Conservation (phyloP, 1,140 invertebrate genomes). For the Drosophila ercepeae region DNA sequence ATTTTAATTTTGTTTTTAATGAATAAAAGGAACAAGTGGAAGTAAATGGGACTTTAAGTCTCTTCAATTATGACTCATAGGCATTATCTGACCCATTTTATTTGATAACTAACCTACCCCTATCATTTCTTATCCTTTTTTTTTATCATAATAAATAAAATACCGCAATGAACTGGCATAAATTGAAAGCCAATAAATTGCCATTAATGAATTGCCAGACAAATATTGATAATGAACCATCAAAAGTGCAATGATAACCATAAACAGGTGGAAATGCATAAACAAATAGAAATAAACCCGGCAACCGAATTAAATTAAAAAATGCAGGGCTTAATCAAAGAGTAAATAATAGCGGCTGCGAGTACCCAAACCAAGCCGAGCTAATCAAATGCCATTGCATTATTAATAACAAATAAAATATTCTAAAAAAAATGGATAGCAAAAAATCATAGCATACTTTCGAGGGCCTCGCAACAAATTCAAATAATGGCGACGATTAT, state of each 20-base stretch:
- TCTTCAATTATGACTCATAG: background rate
- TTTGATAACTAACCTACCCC: slow-evolving; percentile 28
- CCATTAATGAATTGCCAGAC: slow-evolving; percentile 47
- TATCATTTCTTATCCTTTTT: slow-evolving; percentile 10
- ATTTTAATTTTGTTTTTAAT: slow-evolving; percentile 40
- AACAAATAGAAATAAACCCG: background rate
- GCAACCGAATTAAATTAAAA: slow-evolving; percentile 43
- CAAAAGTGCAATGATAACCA: slow-evolving; percentile 27
- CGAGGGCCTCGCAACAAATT: slow-evolving; percentile 42
- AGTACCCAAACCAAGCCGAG: background rate
- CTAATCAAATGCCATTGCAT: slow-evolving; percentile 60
- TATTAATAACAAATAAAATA: slow-evolving; percentile 64
- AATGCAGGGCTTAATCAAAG: slow-evolving; percentile 45
- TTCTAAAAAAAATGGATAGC: slow-evolving; percentile 33
- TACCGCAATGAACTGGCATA: slow-evolving; percentile 30
- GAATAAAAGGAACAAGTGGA: background rate
- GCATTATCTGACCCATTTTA: background rate
- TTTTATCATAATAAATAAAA: slow-evolving; percentile 28
- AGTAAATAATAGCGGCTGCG: slow-evolving; percentile 34
- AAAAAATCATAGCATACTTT: slow-evolving; percentile 57
- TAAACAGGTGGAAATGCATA: slow-evolving; percentile 22
- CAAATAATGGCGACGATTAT: slow-evolving; percentile 49
- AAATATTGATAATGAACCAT: slow-evolving; percentile 50
- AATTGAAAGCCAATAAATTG: slow-evolving; percentile 42
- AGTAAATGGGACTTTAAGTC: background rate